Evolutionary conservation across 2,113 vertebrate species (phyloP).

Genomic region (Nanorana parkeri): DNA sequence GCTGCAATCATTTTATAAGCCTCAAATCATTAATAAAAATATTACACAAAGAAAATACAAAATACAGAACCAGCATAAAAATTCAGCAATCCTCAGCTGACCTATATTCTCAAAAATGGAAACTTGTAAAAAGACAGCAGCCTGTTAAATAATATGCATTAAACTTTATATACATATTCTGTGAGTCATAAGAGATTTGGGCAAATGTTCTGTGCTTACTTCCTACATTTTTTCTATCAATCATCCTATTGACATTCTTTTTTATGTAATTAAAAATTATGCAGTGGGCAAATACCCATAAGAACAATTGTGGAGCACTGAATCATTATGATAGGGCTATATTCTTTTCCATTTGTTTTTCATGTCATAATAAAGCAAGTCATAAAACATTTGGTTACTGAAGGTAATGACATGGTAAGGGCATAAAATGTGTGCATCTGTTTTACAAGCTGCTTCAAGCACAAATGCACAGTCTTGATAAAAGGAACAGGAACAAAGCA

Average conservation of each 20-base stretch:
- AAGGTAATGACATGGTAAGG: conserved; percentile 51
- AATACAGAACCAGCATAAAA: not conserved
- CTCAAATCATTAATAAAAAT: too few relatives aligned
- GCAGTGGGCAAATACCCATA: conserved; percentile 47
- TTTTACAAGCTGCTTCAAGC: conserved; percentile 51
- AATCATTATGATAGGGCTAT: conserved; percentile 53
- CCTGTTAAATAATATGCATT: conserved; percentile 9
- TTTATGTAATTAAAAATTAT: conserved; percentile 55
- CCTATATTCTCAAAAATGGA: not conserved
- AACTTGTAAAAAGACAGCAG: not conserved
- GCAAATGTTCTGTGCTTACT: conserved; percentile 27
- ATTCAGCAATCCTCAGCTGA: too few relatives aligned
- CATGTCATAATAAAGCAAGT: conserved; percentile 49
- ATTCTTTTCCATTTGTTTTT: conserved; percentile 54
- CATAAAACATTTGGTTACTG: conserved; percentile 53
- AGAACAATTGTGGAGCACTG: conserved; percentile 46
- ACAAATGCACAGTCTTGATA: conserved; percentile 19
- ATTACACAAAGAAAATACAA: not conserved
- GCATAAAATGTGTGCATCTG: conserved; percentile 49
- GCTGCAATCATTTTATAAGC: too few relatives aligned
- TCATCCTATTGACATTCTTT: conserved; percentile 28
- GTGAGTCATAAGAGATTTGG: conserved; percentile 15
- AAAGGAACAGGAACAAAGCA: conserved; percentile 1
- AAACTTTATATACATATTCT: conserved; percentile 16
- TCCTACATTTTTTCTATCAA: conserved; percentile 27